phyloP scores from a whole-genome alignment of 2,888 invertebrate species.

The Parasteatoda lunata region DNA sequence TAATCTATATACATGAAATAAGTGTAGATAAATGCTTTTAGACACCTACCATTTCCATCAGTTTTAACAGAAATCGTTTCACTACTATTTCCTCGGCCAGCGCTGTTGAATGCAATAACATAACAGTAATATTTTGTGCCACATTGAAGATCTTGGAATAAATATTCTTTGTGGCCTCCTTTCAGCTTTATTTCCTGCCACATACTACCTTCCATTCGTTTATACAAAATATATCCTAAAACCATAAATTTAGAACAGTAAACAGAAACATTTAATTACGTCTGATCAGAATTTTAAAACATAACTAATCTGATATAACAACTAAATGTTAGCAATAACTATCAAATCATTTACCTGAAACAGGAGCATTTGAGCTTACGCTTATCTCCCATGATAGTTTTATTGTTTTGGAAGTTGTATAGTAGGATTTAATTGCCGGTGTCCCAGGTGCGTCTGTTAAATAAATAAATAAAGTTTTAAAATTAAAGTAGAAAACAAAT shows the following conservation, averaged over 20 bases:
- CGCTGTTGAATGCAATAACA: constrained; percentile 84
- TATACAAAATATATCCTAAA: constrained; percentile 72
- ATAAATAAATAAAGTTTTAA: background rate
- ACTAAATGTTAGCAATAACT: background rate
- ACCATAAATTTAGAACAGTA: background rate
- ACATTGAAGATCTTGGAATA: constrained; percentile 84
- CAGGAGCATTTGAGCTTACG: constrained; percentile 48
- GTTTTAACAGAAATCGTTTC: constrained; percentile 73
- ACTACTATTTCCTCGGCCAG: constrained; percentile 84
- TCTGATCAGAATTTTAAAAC: background rate
- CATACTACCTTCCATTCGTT: constrained; percentile 77
- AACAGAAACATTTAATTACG: background rate
- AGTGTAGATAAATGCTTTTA: no score
- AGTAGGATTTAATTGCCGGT: constrained; percentile 45
- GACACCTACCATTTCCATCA: constrained; percentile 74
- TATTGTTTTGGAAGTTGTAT: constrained; percentile 53
- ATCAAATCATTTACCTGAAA: constrained; percentile 35
- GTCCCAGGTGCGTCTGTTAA: constrained; percentile 42
- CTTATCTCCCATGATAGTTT: constrained; percentile 61
- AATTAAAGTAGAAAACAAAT: no score
- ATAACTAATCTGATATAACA: background rate
- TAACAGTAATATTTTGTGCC: constrained; percentile 86
- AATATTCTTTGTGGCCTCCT: constrained; percentile 82
- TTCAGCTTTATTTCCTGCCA: constrained; percentile 81
- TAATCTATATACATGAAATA: no score